Conservation (phyloP, 2,113 vertebrate genomes). For the Misgurnus anguillicaudatus region DNA sequence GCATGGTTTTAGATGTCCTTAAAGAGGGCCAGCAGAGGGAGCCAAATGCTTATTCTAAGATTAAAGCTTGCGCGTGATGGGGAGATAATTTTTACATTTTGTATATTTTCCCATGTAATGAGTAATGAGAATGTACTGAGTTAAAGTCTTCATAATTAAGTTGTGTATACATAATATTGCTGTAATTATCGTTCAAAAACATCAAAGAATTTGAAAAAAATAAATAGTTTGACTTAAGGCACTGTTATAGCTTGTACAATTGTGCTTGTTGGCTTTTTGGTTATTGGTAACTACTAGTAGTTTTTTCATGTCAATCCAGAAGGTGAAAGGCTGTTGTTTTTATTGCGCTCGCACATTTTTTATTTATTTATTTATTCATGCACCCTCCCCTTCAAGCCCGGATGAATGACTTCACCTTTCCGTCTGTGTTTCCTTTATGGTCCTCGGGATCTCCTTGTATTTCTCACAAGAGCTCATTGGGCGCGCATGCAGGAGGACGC, state of each 20-base stretch:
- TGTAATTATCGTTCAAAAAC: too few species aligned
- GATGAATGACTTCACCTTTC: constrained; percentile 97
- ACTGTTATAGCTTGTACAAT: too few species aligned
- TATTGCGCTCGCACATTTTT: not conserved
- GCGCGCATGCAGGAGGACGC: constrained; percentile 61
- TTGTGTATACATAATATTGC: too few species aligned
- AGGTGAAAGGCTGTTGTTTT: not conserved
- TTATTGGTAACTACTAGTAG: too few species aligned
- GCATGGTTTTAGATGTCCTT: not conserved
- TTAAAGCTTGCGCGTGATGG: not conserved
- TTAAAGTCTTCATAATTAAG: too few species aligned
- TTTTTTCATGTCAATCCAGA: not conserved
- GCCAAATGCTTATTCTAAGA: not conserved
- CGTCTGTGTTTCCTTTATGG: constrained; percentile 92
- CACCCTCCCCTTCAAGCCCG: constrained; percentile 71
- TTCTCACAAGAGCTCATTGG: constrained; percentile 77
- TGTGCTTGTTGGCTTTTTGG: too few species aligned
- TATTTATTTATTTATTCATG: constrained; percentile 2
- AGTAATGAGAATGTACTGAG: too few species aligned
- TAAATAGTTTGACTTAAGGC: too few species aligned
- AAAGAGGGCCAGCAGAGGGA: constrained; percentile 36
- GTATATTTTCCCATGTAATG: not conserved
- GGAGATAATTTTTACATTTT: not conserved
- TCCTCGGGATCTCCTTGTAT: constrained; percentile 85
- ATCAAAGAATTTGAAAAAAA: too few species aligned